These are phyloP conservation scores for Arenaria interpres DNA, from an alignment of 2,113 vertebrate genomes.

Conservation along the genomic window DNA sequence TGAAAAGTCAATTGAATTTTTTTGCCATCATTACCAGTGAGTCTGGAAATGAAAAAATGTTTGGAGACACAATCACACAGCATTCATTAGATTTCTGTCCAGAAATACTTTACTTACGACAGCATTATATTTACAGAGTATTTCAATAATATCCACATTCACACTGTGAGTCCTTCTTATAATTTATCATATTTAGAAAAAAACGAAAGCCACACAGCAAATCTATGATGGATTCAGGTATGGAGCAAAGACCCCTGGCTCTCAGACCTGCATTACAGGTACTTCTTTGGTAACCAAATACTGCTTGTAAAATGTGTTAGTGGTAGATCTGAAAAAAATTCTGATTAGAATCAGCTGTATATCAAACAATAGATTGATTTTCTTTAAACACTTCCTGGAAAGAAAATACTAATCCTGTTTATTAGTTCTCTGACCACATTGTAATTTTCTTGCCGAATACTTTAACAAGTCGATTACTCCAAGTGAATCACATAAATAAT, in stretches of 20 bases:
- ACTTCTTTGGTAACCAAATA: not conserved
- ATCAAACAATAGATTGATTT: not conserved
- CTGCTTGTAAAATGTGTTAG: not conserved
- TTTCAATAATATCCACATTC: not conserved
- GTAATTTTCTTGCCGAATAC: no score
- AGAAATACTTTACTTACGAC: not conserved
- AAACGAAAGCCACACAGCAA: not conserved
- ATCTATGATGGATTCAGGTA: not conserved
- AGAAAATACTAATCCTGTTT: not conserved
- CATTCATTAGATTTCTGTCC: not conserved
- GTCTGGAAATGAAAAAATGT: not conserved
- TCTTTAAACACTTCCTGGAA: not conserved
- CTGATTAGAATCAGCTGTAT: not conserved
- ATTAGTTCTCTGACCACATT: not conserved
- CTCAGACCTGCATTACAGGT: not conserved
- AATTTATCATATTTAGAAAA: not conserved
- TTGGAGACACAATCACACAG: not conserved
- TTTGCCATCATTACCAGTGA: not conserved
- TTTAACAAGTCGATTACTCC: not conserved
- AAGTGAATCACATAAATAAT: not conserved
- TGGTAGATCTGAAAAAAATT: not conserved
- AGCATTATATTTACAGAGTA: not conserved
- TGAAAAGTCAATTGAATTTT: not conserved
- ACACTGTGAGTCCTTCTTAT: not conserved
- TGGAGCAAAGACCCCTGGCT: not conserved